Conservation (phyloP, 2,888 invertebrate species). For the Chironomus tentans region DNA sequence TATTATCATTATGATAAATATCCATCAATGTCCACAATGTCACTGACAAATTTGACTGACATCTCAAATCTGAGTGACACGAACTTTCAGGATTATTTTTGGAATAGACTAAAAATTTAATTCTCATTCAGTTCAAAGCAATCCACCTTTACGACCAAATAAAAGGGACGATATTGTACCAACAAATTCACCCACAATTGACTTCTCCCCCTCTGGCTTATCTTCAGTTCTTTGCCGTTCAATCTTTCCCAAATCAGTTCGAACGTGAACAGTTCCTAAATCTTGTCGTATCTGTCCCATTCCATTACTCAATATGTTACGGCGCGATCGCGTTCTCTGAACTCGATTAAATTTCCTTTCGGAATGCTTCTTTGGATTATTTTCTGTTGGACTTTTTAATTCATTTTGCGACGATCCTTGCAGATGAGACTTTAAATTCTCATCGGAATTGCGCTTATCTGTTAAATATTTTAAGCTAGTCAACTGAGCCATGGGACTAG, state of each 20-base stretch:
- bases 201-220: slow-evolving; percentile 27
- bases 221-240: slow-evolving; percentile 30
- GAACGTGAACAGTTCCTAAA: slow-evolving; percentile 46
- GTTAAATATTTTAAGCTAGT: slow-evolving; percentile 57
- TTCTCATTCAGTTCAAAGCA: slow-evolving; percentile 46
- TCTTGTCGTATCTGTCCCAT: slow-evolving; percentile 48
- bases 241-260: slow-evolving; percentile 36
- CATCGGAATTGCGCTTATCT: slow-evolving; percentile 41
- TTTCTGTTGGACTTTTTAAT: slow-evolving; percentile 25
- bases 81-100: not conserved
- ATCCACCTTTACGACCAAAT: slow-evolving; percentile 78
- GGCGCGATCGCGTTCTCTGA: slow-evolving; percentile 45
- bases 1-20: too few relatives aligned
- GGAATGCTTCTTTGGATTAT: slow-evolving; percentile 15
- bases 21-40: too few relatives aligned
- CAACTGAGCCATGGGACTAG: slow-evolving; percentile 72
- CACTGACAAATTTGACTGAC: too few relatives aligned
- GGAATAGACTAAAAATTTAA: not conserved
- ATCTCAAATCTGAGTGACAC: too few relatives aligned
- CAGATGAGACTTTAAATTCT: slow-evolving; percentile 30
- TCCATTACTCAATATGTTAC: slow-evolving; percentile 42
- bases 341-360: slow-evolving; percentile 40
- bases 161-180: slow-evolving; percentile 70
- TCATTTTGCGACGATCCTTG: slow-evolving; percentile 26
- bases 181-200: slow-evolving; percentile 47